Evolutionary conservation across 2,113 vertebrate genomes (phyloP), one percentile per base, ranked within the genome.

Genomic region (Emberiza fucata): DNA sequence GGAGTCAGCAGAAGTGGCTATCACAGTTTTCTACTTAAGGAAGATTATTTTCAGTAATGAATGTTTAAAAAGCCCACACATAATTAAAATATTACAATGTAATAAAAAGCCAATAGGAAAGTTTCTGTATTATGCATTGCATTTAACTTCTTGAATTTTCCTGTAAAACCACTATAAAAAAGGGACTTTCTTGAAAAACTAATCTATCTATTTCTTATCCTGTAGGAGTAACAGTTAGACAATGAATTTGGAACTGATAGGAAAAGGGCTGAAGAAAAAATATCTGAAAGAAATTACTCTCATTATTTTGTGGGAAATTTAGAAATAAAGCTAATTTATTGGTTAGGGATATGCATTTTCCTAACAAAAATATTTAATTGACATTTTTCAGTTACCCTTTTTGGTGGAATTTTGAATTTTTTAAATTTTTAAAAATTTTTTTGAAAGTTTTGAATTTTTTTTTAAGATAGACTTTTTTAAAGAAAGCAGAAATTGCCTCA

Each of bases 1-100:
- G 54, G 24, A 66, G 57, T 73, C 29, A 76, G 40, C 47, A 91
- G 53, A 94, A 25, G 21, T 64, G 37, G 25, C 24, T 88, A 50
- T 68, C 73, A 88, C 14, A 69, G 44, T 68, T 88, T 92, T 66
- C 40, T 71, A 42, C 50, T 90, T 83, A 94, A 81, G 25, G 12
- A 81, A 93, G 64, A 78, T 90, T 81, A 84, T 93, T 93, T 92
- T 88, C 85, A 88, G 47, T 60, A 93, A 60, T 37, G 19, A 81
- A 50, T 53, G 47, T 31, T 90, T 86, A 12, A 25, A 91, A 93
- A 92, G 24, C n/a, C 47, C 17, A 50, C 12, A 45, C 19, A 42
- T 70, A 86, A 86, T 63, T 69, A 84, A 90, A 94, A 76, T 54
- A 75, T 8, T 69, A 56, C 48, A 77, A 78, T 35, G 14, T 13